Percentiles rank a stretch among this genome's conserved stretches.
phyloP scores from a whole-genome alignment of 2,888 invertebrate species.

The Drosophila histrio region DNA sequence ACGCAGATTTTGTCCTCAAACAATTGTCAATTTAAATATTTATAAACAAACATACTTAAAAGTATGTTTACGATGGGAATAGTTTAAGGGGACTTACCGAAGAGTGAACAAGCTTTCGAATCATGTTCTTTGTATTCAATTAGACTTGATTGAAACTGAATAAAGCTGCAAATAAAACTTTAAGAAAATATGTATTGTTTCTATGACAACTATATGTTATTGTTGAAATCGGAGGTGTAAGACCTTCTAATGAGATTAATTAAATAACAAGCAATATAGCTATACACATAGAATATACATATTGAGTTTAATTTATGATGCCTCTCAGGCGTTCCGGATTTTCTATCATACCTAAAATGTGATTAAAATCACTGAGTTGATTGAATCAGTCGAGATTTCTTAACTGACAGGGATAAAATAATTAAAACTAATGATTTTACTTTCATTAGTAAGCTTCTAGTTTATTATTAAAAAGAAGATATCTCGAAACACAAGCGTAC shows the following conservation, averaged over 20 bases:
- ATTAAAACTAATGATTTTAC: too few relatives aligned
- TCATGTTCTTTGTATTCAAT: too few relatives aligned
- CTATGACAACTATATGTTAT: too few relatives aligned
- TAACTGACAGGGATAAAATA: too few relatives aligned
- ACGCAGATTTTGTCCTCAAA: not conserved
- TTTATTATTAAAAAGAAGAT: not conserved
- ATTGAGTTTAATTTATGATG: too few relatives aligned
- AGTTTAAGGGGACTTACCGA: not conserved
- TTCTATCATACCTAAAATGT: not conserved
- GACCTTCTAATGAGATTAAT: too few relatives aligned
- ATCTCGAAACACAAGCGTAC: not conserved
- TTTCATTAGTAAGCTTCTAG: not conserved
- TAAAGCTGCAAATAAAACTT: too few relatives aligned
- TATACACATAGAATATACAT: too few relatives aligned
- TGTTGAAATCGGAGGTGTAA: too few relatives aligned
- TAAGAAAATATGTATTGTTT: too few relatives aligned
- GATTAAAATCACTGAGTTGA: not conserved
- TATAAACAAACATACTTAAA: not conserved
- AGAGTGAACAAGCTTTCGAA: not conserved
- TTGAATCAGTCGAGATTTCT: not conserved
- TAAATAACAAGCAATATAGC: too few relatives aligned
- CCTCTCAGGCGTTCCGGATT: too few relatives aligned
- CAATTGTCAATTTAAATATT: not conserved
- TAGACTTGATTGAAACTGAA: not conserved
- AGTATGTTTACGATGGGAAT: not conserved